Conservation (phyloP, 2,113 vertebrate species). For the Phocoena sinus region DNA sequence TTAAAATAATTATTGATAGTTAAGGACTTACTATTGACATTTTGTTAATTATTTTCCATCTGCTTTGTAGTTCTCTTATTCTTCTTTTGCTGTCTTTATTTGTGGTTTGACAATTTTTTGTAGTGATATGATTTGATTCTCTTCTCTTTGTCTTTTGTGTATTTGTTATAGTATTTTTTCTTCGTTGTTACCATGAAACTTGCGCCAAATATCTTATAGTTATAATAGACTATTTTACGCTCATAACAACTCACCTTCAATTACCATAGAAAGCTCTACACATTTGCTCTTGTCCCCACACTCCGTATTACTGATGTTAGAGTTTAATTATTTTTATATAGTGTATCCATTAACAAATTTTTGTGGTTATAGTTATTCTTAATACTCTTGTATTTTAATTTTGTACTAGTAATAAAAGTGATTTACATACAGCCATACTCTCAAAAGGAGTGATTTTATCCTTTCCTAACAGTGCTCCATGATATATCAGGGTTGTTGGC, state of each 20-base stretch:
- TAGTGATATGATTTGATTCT: background rate
- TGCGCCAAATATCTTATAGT: background rate
- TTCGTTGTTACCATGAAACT: background rate
- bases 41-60: background rate
- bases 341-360: no score
- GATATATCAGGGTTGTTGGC: background rate
- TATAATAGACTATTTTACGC: background rate
- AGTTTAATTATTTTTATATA: no score
- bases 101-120: background rate
- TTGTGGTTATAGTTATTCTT: no score
- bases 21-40: background rate
- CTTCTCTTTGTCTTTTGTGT: background rate
- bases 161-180: background rate
- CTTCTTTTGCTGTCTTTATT: background rate
- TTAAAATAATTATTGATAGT: background rate
- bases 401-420: no score
- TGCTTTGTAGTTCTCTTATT: background rate
- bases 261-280: background rate
- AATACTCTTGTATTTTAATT: no score
- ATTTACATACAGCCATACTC: no score
- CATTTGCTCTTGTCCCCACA: background rate
- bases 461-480: background rate
- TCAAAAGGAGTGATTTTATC: no score
- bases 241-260: background rate
- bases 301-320: background rate